Evolutionary conservation across 2,113 vertebrate species (phyloP), one percentile per base, ranked within the genome.

Genomic region (Gymnorhina tibicen): DNA sequence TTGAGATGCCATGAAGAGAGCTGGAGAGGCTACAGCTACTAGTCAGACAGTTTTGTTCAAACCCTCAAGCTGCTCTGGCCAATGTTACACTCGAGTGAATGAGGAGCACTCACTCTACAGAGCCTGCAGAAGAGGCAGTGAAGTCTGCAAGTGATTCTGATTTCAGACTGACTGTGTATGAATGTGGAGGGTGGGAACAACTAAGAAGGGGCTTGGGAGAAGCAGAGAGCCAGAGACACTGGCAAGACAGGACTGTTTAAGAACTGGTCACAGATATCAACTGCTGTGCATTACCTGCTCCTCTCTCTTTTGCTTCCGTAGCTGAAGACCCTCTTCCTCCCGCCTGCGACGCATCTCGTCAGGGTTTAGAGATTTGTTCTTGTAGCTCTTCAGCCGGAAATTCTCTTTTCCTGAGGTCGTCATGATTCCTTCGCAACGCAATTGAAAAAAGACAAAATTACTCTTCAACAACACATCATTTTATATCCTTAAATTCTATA

Each of bases 341-440:
- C 99, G 98, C 96, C 99, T 98, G 35, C 99, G 98, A 75, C 99
- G 98, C 99, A 99, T 99, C 95, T 99, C 99, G 32, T 99, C 99
- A 41, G 99, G 98, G 96, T 99, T 99, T 68, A 99, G 98, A 41
- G 99, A 99, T 96, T 99, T 99, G 98, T 99, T 99, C 98, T 99
- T 99, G 95, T 99, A 99, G 98, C 99, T 99, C 97, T 99, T 99
- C 95, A 99, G 98, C 92, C 99, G 99, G 94, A 99, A 99, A 97
- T 99, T 99, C 93, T 99, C 99, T 97, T 99, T 99, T 98, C 98
- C 98, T 97, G 99, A 98, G 97, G 99, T 99, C 92, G 99, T 99
- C 98, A 98, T 99, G 98, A 76, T 98, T 98, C 97, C 99, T 99
- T 94, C 42, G 64, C 19, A 69, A 68, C 3, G 6, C 7, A 52